Evolutionary conservation across 2,113 vertebrate genomes (phyloP).

Genomic region (Mixornis gularis): DNA sequence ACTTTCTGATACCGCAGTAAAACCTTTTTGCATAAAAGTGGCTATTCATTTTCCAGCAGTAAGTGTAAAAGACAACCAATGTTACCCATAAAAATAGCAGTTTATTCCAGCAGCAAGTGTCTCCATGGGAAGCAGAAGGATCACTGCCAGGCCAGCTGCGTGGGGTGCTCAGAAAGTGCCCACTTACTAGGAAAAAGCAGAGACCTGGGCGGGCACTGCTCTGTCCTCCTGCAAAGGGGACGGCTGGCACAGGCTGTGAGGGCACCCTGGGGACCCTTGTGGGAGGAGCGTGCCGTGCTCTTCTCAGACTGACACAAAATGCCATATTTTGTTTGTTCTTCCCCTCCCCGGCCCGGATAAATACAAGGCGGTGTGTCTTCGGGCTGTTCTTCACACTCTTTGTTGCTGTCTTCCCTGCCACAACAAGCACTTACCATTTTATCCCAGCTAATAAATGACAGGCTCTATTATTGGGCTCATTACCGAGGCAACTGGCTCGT

Average conservation of each 20-base stretch:
- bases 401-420: background rate
- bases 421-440: background rate
- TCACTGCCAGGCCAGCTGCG: background rate
- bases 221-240: background rate
- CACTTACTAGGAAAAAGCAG: background rate
- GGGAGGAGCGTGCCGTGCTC: background rate
- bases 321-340: background rate
- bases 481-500: background rate
- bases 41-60: constrained; percentile 28
- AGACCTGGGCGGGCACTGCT: background rate
- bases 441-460: background rate
- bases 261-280: background rate
- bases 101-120: background rate
- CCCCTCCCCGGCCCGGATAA: background rate
- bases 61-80: background rate
- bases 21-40: constrained; percentile 16
- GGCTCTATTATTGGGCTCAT: background rate
- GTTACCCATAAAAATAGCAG: background rate
- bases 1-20: background rate
- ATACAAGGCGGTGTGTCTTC: background rate
- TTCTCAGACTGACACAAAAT: fast-evolving
- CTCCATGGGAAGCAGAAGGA: background rate
- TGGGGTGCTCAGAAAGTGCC: background rate
- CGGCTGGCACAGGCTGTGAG: fast-evolving
- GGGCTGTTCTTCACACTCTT: background rate